A percentile compares a stretch with the other conserved stretches of the same genome.
These are phyloP conservation scores for Pasiphila rectangulata DNA, from an alignment of 2,888 invertebrate genomes.

Conservation along the genomic window DNA sequence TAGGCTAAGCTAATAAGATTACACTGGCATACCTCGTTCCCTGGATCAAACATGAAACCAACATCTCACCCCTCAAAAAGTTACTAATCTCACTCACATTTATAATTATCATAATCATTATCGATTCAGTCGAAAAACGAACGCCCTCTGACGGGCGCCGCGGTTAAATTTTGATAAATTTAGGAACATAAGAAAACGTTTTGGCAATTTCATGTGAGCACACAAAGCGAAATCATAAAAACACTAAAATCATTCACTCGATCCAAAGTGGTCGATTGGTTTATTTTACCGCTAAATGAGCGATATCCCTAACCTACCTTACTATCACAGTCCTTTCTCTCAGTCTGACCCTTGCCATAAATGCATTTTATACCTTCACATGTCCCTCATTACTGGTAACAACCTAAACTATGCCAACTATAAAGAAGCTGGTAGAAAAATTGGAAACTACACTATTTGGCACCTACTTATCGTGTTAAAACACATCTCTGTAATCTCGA, in stretches of 20 bases:
- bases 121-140: slow-evolving; percentile 67
- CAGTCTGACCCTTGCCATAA: slow-evolving; percentile 80
- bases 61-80: slow-evolving; percentile 64
- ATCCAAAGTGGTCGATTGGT: slow-evolving; percentile 52
- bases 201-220: slow-evolving; percentile 48
- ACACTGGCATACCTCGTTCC: slow-evolving; percentile 66
- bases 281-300: slow-evolving; percentile 74
- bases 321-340: slow-evolving; percentile 79
- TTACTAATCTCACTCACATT: slow-evolving; percentile 71
- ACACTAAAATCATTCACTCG: slow-evolving; percentile 51
- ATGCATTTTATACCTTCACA: slow-evolving; percentile 73
- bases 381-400: slow-evolving; percentile 73
- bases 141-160: slow-evolving; percentile 37
- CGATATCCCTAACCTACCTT: slow-evolving; percentile 76
- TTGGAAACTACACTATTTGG: slow-evolving; percentile 75
- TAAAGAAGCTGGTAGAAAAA: slow-evolving; percentile 65
- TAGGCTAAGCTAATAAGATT: slow-evolving; percentile 70
- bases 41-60: slow-evolving; percentile 65
- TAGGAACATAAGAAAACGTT: slow-evolving; percentile 36
- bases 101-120: slow-evolving; percentile 45
- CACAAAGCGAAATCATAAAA: slow-evolving; percentile 38
- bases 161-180: slow-evolving; percentile 36
- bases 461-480: slow-evolving; percentile 73
- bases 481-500: slow-evolving; percentile 49
- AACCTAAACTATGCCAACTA: slow-evolving; percentile 73